Evolutionary conservation across 2,888 invertebrate species (phyloP).

Genomic region (Andrena chrysosceles): DNA sequence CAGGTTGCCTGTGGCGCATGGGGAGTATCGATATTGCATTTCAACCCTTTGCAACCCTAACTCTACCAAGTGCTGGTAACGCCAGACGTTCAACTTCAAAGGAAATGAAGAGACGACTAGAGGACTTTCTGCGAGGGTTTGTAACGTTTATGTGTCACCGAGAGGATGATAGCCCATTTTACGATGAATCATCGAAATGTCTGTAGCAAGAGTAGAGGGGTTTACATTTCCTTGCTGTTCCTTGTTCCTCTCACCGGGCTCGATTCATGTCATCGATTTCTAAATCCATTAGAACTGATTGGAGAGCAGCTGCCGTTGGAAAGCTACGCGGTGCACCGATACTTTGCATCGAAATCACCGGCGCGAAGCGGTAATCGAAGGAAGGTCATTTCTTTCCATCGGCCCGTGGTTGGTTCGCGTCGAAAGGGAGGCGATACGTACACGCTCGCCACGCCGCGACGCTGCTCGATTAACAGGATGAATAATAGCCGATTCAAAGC

Average conservation of each 20-base stretch:
- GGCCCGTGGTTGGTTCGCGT: background rate
- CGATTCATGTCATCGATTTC: conserved; percentile 32
- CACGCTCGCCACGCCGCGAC: conserved; percentile 5
- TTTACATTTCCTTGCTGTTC: background rate
- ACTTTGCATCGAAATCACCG: conserved; percentile 24
- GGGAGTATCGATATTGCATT: no score
- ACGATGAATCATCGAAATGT: no score
- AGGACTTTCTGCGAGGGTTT: no score
- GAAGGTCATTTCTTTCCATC: conserved; percentile 26
- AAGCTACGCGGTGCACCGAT: conserved; percentile 24
- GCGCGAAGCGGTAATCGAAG: conserved; percentile 16
- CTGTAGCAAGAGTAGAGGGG: no score
- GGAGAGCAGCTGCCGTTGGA: conserved; percentile 34
- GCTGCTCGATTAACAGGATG: conserved; percentile 56
- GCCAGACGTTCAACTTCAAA: no score
- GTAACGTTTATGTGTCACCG: no score
- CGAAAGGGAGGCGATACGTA: conserved; percentile 36
- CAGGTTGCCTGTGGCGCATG: background rate
- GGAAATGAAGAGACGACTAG: no score
- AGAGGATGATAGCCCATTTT: no score
- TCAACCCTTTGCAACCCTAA: no score
- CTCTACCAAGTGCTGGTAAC: no score
- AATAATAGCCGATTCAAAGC: conserved; percentile 51
- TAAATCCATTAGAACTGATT: conserved; percentile 20
- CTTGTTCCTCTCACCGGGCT: background rate